Percentiles rank a stretch among this genome's conserved stretches.
phyloP scores from a whole-genome alignment of 2,888 invertebrate species.

The Lucinisca nassula region DNA sequence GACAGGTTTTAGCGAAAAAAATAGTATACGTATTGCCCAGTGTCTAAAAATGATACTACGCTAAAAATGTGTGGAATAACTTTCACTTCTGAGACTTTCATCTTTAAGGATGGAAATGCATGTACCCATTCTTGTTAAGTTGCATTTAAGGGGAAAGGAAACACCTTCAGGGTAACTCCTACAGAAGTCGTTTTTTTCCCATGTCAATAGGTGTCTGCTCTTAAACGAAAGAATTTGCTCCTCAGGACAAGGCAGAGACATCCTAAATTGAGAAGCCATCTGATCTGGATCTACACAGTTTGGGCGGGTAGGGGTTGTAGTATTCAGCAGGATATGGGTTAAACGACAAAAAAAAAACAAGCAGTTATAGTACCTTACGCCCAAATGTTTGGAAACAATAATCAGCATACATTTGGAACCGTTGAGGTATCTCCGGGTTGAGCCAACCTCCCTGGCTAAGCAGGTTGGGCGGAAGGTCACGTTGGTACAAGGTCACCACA shows the following conservation, averaged over 20 bases:
- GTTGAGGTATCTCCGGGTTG: constrained; percentile 76
- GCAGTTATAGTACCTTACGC: constrained; percentile 88
- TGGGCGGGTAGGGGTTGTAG: background rate
- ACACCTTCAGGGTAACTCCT: no score
- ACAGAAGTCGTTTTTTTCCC: background rate
- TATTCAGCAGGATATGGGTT: background rate
- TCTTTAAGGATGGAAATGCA: no score
- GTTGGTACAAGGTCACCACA: constrained; percentile 89
- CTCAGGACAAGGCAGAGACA: no score
- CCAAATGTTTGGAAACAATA: constrained; percentile 86
- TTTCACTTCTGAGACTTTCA: no score
- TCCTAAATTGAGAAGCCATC: background rate
- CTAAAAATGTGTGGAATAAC: no score
- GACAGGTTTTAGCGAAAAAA: no score
- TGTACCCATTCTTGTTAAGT: no score
- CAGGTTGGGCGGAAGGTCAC: constrained; percentile 86
- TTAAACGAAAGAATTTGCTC: no score
- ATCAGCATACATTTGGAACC: constrained; percentile 86
- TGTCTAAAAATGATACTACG: no score
- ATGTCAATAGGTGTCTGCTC: no score
- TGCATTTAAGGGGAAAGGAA: no score
- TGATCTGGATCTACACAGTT: background rate
- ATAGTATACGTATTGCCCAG: no score
- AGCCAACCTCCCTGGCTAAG: constrained; percentile 88
- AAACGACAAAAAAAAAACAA: constrained; percentile 88